Conservation (phyloP, 2,888 invertebrate species). For the Cataglyphis cursor region DNA sequence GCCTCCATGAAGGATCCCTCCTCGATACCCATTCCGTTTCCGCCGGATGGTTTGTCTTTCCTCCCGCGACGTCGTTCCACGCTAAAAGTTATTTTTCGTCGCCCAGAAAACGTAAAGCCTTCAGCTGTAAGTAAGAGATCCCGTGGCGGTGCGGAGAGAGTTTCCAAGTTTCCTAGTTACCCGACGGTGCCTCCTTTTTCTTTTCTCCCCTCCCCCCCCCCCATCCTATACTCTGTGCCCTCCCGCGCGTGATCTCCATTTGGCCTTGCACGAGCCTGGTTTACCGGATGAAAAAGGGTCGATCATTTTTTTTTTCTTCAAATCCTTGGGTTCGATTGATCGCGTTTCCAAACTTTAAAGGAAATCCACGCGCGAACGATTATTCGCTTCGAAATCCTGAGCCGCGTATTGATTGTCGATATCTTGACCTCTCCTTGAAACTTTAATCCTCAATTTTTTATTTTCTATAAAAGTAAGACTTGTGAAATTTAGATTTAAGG, state of each 20-base stretch:
- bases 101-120: constrained; percentile 56
- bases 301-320: constrained; percentile 37
- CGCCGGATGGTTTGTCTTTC: constrained; percentile 47
- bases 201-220: neutral
- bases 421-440: constrained; percentile 16
- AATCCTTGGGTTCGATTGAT: constrained; percentile 40
- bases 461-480: neutral
- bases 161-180: constrained; percentile 68
- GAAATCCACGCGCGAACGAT: constrained; percentile 22
- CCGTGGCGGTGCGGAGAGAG: constrained; percentile 31
- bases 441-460: neutral
- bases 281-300: constrained; percentile 42
- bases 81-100: constrained; percentile 65
- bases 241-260: constrained; percentile 27
- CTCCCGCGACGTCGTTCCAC: constrained; percentile 43
- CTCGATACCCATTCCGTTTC: constrained; percentile 56
- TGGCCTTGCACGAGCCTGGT: constrained; percentile 11
- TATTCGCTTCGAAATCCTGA: constrained; percentile 23
- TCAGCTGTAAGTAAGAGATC: constrained; percentile 65
- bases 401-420: constrained; percentile 24
- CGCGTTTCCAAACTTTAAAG: constrained; percentile 11
- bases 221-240: neutral
- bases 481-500: neutral
- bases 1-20: constrained; percentile 48
- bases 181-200: constrained; percentile 8